phyloP scores from a whole-genome alignment of 2,113 vertebrate genomes.

The Hippocampus zosterae region DNA sequence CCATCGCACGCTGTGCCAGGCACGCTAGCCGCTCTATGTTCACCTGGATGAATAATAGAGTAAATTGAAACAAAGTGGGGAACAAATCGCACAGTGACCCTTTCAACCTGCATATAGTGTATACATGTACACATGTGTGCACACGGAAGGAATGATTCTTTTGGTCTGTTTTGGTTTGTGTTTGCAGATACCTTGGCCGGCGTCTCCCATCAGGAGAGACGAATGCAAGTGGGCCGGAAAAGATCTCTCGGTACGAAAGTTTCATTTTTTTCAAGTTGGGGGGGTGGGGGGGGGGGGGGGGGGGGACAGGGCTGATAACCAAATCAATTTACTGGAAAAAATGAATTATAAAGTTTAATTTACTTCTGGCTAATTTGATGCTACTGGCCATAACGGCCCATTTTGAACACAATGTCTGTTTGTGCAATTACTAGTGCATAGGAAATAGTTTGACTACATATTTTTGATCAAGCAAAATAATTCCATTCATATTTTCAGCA shows the following conservation, averaged over 20 bases:
- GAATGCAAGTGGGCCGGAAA: conserved; percentile 99
- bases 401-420: not conserved
- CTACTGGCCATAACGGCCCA: not conserved
- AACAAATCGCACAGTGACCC: conserved; percentile 64
- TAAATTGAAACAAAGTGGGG: conserved; percentile 69
- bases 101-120: conserved; percentile 24
- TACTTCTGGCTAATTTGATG: not conserved
- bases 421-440: not conserved
- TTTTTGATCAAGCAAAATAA: not conserved
- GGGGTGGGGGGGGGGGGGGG: too few species aligned
- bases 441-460: not conserved
- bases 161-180: conserved; percentile 16
- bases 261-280: not conserved
- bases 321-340: not conserved
- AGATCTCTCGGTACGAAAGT: conserved; percentile 84
- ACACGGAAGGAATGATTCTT: not conserved
- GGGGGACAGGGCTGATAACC: not conserved
- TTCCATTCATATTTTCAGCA: not conserved
- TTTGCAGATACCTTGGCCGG: conserved; percentile 87
- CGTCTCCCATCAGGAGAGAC: conserved; percentile 85
- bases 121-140: conserved; percentile 27
- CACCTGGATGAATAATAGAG: conserved; percentile 75
- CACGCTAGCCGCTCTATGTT: conserved; percentile 58
- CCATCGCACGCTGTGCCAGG: conserved; percentile 56
- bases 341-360: not conserved